These are phyloP conservation scores for Drosophila ezoana DNA, from an alignment of 2,888 invertebrate species.

Conservation along the genomic window DNA sequence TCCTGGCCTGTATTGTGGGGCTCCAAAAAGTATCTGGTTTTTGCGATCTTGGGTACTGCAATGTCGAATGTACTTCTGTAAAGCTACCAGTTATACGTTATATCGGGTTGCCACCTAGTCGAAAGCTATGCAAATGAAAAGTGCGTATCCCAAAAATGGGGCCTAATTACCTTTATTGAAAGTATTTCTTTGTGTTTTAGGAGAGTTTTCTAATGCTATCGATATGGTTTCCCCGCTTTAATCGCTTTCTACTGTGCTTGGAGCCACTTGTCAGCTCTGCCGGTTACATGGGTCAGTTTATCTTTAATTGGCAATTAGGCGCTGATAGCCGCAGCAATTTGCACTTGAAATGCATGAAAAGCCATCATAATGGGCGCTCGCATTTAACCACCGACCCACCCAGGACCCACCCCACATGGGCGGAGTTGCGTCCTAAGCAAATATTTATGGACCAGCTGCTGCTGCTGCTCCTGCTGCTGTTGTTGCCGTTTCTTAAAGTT, in stretches of 20 bases:
- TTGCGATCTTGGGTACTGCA: too few relatives aligned
- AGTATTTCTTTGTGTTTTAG: too few relatives aligned
- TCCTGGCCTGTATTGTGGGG: too few relatives aligned
- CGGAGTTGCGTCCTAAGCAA: slow-evolving; percentile 59
- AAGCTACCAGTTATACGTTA: too few relatives aligned
- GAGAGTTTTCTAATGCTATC: too few relatives aligned
- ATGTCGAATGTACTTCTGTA: too few relatives aligned
- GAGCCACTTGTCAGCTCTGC: slow-evolving; percentile 1
- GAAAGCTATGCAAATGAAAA: too few relatives aligned
- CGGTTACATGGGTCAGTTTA: slow-evolving; percentile 55
- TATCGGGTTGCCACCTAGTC: too few relatives aligned
- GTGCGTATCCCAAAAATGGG: too few relatives aligned
- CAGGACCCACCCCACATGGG: too few relatives aligned
- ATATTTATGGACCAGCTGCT: slow-evolving; percentile 60
- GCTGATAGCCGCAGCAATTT: slow-evolving; percentile 78
- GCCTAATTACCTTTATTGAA: too few relatives aligned
- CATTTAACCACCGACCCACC: background rate
- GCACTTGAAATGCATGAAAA: slow-evolving; percentile 72
- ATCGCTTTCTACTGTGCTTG: background rate
- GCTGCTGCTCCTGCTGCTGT: slow-evolving; percentile 8
- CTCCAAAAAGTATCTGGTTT: too few relatives aligned
- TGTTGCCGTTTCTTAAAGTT: slow-evolving; percentile 41
- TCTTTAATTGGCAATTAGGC: slow-evolving; percentile 76
- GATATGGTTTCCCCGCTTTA: background rate
- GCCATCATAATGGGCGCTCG: slow-evolving; percentile 44